phyloP scores from a whole-genome alignment of 2,888 invertebrate species.

The Chelonus formosanus region DNA sequence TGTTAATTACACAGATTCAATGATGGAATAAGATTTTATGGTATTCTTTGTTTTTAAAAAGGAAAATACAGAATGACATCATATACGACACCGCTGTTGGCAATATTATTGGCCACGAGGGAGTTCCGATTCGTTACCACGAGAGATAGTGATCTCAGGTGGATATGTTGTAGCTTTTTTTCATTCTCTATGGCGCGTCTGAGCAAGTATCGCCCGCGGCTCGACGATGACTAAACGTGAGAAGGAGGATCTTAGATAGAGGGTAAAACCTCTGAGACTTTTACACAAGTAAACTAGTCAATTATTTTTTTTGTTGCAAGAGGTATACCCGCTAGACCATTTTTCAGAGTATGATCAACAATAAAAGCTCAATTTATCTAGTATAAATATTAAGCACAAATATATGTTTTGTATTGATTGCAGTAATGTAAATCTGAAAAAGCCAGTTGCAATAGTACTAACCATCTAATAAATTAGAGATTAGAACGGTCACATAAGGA shows the following conservation, averaged over 20 bases:
- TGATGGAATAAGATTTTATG: conserved; percentile 4
- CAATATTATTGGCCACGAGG: conserved; percentile 26
- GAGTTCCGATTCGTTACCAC: conserved; percentile 34
- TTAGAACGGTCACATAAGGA: conserved; percentile 8
- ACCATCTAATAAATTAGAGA: background rate
- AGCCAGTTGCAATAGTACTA: background rate
- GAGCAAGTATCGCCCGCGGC: conserved; percentile 31
- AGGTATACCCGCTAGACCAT: background rate
- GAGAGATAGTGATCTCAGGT: conserved; percentile 30
- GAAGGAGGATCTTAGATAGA: conserved; percentile 19
- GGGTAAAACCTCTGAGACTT: conserved; percentile 9
- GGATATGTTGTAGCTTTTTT: conserved; percentile 22
- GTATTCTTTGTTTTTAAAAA: conserved; percentile 22
- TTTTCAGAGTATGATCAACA: background rate
- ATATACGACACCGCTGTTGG: conserved; percentile 20
- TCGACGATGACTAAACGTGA: conserved; percentile 36
- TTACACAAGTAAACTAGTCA: conserved; percentile 14
- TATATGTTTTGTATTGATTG: too few relatives aligned
- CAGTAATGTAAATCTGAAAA: too few relatives aligned
- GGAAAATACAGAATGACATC: conserved; percentile 33
- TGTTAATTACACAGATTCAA: conserved; percentile 8
- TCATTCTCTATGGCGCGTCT: conserved; percentile 20
- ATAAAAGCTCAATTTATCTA: too few relatives aligned
- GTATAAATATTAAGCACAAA: too few relatives aligned
- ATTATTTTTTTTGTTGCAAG: background rate